Base-by-base conservation (phyloP, 2,113 vertebrate genomes). In the Gadus chalcogrammus region DNA sequence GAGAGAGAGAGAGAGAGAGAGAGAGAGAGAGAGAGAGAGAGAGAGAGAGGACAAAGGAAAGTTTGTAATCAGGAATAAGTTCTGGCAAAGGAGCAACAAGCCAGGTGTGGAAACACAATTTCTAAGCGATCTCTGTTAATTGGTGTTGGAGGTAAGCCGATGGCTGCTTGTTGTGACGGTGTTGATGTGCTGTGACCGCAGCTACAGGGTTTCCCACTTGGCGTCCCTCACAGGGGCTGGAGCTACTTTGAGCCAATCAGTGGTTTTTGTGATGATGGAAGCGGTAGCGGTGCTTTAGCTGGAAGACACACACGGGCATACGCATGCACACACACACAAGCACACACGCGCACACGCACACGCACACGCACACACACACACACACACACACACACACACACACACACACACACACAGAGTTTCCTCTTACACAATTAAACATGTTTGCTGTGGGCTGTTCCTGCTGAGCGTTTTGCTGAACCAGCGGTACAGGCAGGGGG, bases 381-480 rank as follows among this genome's bases (percentile, higher is more conserved):
- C 42, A 48, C 42, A 48, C 42, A 48, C 42, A 48, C 42, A 48
- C 31, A 74, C 89, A 83, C 42, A 48, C 42, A 48, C 42, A 9
- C 42, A 48, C 42, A 83, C 20, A 48, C 42, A 42, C 38, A 42
- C 38, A 42, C 38, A 42, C 38, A 48, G 11, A 48, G 85, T 85
- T 87, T 74, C 83, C 72, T 82, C 86, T 85, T 84, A 83, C 86
- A 80, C 87, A 91, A 91, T 91, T 90, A 91, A 85, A 86, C 71
- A 67, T 74, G 85, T 84, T 82, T 86, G 82, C 83, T 83, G 83
- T 87, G 88, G 86, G 83, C 87, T 84, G 84, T 84, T 85, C 85
- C 80, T 35, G 73, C 81, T 80, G 75, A 73, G 82, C 79, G 79
- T 72, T 74, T 81, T 88, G 77, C 85, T 86, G 80, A 73, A 62